Evolutionary conservation across 2,888 invertebrate genomes (phyloP).

Genomic region (Drosophila setosimentum): DNA sequence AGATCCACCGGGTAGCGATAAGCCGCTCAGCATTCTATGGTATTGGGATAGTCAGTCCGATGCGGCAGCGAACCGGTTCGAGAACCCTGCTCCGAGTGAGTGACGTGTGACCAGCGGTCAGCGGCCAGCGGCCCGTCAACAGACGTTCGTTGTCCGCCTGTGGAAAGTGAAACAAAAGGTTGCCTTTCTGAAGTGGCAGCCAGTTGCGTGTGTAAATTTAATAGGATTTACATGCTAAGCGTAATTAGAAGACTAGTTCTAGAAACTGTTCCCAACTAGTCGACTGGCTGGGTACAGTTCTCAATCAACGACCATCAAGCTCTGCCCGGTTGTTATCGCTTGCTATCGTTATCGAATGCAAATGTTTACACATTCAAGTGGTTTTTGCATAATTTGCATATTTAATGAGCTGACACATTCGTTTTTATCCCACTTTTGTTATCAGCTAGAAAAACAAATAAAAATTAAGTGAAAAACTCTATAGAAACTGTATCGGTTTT

Average conservation of each 20-base stretch:
- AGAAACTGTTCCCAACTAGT: constrained; percentile 18
- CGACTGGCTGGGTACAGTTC: constrained; percentile 33
- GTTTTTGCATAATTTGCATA: constrained; percentile 74
- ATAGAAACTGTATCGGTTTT: constrained; percentile 54
- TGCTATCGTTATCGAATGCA: constrained; percentile 21
- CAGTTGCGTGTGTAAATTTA: constrained; percentile 63
- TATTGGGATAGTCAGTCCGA: constrained; percentile 43
- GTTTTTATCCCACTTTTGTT: constrained; percentile 58
- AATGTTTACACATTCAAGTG: constrained; percentile 80
- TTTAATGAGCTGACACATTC: constrained; percentile 65
- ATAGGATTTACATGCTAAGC: constrained; percentile 73
- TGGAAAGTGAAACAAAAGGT: constrained; percentile 66
- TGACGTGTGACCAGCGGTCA: constrained; percentile 78
- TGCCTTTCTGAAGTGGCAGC: constrained; percentile 48
- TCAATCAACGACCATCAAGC: not conserved
- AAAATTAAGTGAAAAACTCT: constrained; percentile 76
- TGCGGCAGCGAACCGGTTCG: constrained; percentile 61
- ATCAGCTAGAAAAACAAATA: constrained; percentile 76
- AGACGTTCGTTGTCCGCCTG: not conserved
- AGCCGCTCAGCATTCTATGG: constrained; percentile 24
- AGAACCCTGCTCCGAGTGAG: constrained; percentile 38
- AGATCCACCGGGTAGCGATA: constrained; percentile 59
- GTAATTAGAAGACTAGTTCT: constrained; percentile 51
- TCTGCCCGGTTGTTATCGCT: constrained; percentile 3
- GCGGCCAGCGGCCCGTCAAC: constrained; percentile 42